Evolutionary conservation across 2,113 vertebrate genomes (phyloP), one percentile per base, ranked within the genome.

Genomic region (Petromus typicus): DNA sequence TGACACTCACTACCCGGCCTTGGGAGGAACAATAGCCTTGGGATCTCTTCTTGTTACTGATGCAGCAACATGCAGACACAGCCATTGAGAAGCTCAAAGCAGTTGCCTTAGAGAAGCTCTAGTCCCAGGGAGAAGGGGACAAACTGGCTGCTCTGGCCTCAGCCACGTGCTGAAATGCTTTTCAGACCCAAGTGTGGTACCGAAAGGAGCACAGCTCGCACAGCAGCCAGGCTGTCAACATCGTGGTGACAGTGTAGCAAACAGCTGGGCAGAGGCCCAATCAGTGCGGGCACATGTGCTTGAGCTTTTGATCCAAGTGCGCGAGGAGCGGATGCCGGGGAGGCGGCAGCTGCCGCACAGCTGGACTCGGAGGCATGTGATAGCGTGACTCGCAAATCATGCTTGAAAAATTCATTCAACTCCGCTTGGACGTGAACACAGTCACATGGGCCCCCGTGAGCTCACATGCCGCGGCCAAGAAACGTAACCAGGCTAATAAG

Each of bases 321-420:
- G 37, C 40, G 92, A 93, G 20, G 93, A 94, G 67, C 54, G 80
- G 95, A 96, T 73, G 91, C 94, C 12, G 64, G 11, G 85, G 79
- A 80, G 86, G 93, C 0, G 0, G 94, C 97, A 97, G 97, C 96
- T 97, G 97, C 92, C 20, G 3, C 96, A 96, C 97, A 96, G 97
- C 97, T 97, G 97, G 96, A 96, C 95, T 93, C n/a, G 0, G 90
- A 80, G 94, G 69, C 97, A 34, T 73, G 96, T 85, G 96, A 95
- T 9, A 67, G 90, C 48, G 63, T 95, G 86, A 97, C 96, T 97
- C 93, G 94, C 96, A 97, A 96, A 97, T 97, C 91, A 90, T 20
- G 96, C 97, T 95, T 93, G 96, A 95, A 97, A 97, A 96, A 95
- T 95, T 87, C 93, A 87, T 96, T 93, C 89, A 59, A 57, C 80